Conservation (phyloP, 1,140 invertebrate species). For the Tigriopus japonicus region DNA sequence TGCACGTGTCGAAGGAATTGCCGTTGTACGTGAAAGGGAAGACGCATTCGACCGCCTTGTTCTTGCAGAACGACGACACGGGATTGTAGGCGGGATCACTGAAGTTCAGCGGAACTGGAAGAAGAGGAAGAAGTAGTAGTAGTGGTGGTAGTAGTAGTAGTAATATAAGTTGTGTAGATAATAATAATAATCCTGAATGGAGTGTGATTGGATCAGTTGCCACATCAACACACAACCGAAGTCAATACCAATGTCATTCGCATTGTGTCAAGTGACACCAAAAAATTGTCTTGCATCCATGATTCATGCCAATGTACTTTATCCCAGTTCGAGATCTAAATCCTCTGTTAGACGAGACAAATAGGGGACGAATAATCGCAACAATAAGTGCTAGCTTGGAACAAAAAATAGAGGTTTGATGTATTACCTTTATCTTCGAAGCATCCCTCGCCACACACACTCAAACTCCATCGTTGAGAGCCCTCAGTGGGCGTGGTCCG, state of each 20-base stretch:
- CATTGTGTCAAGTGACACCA: too few species aligned
- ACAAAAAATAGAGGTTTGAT: neutral
- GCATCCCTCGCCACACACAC: neutral
- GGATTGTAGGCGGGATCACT: neutral
- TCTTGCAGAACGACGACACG: neutral
- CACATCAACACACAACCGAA: neutral
- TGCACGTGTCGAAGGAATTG: neutral
- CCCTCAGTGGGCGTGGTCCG: neutral
- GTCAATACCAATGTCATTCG: too few species aligned
- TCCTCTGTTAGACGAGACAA: too few species aligned
- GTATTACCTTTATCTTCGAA: constrained; percentile 1
- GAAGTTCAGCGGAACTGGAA: neutral
- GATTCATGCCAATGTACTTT: too few species aligned
- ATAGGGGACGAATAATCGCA: too few species aligned
- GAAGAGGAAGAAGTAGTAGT: neutral
- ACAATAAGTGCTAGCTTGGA: too few species aligned
- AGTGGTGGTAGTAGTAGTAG: neutral
- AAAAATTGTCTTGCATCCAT: too few species aligned
- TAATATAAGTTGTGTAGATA: neutral
- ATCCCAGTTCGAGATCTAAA: too few species aligned
- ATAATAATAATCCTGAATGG: neutral
- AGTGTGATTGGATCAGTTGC: neutral
- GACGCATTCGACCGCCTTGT: neutral
- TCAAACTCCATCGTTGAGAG: neutral
- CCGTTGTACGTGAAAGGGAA: constrained; percentile 1